phyloP scores from a whole-genome alignment of 2,888 invertebrate genomes.

The Eurytoma adleriae region DNA sequence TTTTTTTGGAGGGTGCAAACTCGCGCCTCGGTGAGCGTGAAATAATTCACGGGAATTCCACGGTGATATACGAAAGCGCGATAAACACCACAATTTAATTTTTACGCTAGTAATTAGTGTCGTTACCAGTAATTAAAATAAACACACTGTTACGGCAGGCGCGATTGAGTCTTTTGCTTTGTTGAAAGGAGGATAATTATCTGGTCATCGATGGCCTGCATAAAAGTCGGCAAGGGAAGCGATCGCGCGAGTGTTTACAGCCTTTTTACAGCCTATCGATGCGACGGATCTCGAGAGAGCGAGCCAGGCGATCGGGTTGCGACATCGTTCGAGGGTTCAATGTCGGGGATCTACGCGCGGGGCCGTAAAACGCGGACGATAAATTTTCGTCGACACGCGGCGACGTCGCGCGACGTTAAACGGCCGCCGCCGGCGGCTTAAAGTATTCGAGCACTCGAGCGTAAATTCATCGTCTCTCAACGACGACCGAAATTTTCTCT shows the following conservation, averaged over 20 bases:
- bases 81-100: constrained; percentile 72
- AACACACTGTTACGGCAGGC: too few species aligned
- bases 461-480: constrained; percentile 69
- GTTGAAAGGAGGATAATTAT: too few species aligned
- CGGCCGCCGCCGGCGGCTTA: constrained; percentile 69
- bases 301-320: too few species aligned
- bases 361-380: too few species aligned
- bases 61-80: constrained; percentile 59
- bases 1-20: neutral
- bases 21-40: neutral
- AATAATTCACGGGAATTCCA: constrained; percentile 10
- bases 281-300: too few species aligned
- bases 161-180: too few species aligned
- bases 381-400: constrained; percentile 42
- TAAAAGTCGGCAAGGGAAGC: neutral
- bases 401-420: constrained; percentile 66
- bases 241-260: neutral
- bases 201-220: too few species aligned
- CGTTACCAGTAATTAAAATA: too few species aligned
- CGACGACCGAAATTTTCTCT: neutral
- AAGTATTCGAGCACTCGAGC: constrained; percentile 61
- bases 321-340: too few species aligned
- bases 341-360: too few species aligned
- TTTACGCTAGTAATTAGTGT: constrained; percentile 28
- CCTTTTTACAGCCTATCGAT: too few species aligned